These are phyloP conservation scores for Acipenser transmontanus DNA, from an alignment of 2,797 vertebrate species.

Conservation along the genomic window DNA sequence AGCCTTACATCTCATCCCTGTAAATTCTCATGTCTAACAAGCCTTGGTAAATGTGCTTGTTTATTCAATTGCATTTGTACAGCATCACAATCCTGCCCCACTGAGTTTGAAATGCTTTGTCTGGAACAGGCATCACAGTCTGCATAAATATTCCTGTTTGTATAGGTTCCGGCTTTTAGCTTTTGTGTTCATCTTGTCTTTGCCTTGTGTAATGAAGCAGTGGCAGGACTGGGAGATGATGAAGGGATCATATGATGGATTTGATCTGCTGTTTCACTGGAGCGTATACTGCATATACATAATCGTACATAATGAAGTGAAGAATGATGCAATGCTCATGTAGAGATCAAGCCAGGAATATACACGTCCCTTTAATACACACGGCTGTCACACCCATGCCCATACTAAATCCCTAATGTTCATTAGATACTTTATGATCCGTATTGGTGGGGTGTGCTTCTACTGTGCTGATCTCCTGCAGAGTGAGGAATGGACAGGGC, in stretches of 20 bases:
- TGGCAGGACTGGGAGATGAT: not conserved
- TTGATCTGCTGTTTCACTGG: not conserved
- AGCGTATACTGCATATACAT: not conserved
- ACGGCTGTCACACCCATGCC: not conserved
- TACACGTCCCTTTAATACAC: not conserved
- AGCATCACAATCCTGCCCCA: not conserved
- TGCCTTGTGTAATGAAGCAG: not conserved
- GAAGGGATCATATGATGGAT: slow-evolving; percentile 7
- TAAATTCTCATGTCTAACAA: not conserved
- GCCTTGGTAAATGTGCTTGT: not conserved
- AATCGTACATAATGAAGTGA: slow-evolving; percentile 9
- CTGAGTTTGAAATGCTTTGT: not conserved
- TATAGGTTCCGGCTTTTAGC: not conserved
- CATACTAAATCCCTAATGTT: too few relatives aligned
- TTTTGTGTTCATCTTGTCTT: not conserved
- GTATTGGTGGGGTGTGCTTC: too few relatives aligned
- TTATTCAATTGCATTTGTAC: not conserved
- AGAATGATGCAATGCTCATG: slow-evolving; percentile 3
- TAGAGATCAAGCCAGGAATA: not conserved
- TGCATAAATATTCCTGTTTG: not conserved
- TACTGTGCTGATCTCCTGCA: too few relatives aligned
- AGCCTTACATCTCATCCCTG: not conserved
- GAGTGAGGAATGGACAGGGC: too few relatives aligned
- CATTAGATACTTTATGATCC: too few relatives aligned
- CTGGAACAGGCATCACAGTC: not conserved